These are phyloP conservation scores for Hemiprocne comata DNA, from an alignment of 2,113 vertebrate genomes.

Conservation along the genomic window DNA sequence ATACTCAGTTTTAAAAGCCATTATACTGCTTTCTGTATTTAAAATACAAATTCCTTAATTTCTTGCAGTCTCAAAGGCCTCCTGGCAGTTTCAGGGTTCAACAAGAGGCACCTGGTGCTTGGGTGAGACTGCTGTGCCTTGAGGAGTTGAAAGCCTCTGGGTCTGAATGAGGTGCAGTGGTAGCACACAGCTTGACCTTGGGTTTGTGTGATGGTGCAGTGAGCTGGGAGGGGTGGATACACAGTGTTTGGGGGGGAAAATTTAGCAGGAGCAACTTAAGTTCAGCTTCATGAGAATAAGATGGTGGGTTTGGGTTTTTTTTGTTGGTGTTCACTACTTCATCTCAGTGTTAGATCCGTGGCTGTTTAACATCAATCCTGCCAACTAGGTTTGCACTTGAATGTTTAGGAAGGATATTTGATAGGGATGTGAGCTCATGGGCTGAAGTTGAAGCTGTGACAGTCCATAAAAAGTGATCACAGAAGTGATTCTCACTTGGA, in stretches of 20 bases:
- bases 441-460: neutral
- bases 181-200: neutral
- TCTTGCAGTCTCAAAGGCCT: neutral
- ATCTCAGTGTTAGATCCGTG: neutral
- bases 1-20: neutral
- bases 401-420: neutral
- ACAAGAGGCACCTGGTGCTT: neutral
- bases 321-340: neutral
- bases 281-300: neutral
- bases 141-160: neutral
- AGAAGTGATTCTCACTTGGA: neutral
- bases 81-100: neutral
- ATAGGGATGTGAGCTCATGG: neutral
- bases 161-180: neutral
- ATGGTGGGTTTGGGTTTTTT: neutral
- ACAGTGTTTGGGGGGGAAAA: rapidly evolving
- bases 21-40: neutral
- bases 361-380: neutral
- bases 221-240: neutral
- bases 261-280: neutral
- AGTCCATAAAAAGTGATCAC: neutral
- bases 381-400: neutral
- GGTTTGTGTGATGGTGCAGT: neutral
- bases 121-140: neutral
- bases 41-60: neutral